Percentiles rank a stretch among this genome's conserved stretches.
These are phyloP conservation scores for Drosophila pallidifrons DNA, from an alignment of 1,140 invertebrate species.

Conservation along the genomic window DNA sequence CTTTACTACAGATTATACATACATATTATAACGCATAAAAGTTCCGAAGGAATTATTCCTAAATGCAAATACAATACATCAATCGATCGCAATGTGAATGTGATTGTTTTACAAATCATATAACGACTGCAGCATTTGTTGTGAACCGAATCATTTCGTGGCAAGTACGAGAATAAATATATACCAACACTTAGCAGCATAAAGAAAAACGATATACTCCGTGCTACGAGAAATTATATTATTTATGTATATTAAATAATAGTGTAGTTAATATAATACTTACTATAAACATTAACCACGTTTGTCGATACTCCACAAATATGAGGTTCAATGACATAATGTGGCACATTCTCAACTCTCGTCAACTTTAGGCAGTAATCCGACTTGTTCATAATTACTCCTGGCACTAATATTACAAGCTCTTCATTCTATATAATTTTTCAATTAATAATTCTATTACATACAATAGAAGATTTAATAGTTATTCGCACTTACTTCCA, in stretches of 20 bases:
- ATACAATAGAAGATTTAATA: too few relatives aligned
- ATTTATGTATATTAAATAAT: background rate
- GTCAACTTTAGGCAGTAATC: background rate
- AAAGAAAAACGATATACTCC: background rate
- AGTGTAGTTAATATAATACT: background rate
- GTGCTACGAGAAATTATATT: background rate
- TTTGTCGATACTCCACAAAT: background rate
- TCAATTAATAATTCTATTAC: too few relatives aligned
- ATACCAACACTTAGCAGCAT: background rate
- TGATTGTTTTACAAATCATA: conserved; percentile 11
- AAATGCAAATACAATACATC: background rate
- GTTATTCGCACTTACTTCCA: background rate
- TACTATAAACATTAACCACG: background rate
- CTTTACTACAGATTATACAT: background rate
- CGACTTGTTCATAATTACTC: background rate
- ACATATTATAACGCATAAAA: background rate
- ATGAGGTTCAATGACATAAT: background rate
- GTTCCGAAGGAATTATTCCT: background rate
- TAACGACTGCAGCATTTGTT: conserved; percentile 13
- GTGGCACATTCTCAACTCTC: background rate
- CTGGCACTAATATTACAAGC: background rate
- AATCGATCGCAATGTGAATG: background rate
- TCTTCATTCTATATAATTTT: background rate
- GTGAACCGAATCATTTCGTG: background rate
- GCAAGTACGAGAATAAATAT: conserved; percentile 7